Conservation (phyloP, 2,113 vertebrate genomes). For the Scalopus aquaticus region DNA sequence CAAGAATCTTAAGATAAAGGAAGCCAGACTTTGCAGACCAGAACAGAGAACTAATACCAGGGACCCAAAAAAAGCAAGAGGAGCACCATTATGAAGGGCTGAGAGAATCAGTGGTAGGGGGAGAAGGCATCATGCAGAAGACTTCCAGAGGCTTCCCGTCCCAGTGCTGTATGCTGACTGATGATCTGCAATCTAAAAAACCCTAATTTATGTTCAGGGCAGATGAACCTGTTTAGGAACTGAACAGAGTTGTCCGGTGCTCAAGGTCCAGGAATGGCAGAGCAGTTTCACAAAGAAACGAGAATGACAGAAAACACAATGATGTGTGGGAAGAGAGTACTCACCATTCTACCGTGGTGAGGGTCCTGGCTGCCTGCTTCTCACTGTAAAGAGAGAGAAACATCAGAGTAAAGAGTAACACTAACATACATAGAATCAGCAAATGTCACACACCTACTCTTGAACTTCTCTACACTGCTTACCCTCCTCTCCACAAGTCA, state of each 20-base stretch:
- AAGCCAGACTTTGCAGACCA: conserved; percentile 5
- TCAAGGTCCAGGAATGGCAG: conserved; percentile 9
- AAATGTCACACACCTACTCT: neutral
- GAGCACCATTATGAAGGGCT: neutral
- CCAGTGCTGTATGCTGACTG: neutral
- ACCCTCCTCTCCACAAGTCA: conserved; percentile 19
- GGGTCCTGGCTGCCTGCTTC: conserved; percentile 67
- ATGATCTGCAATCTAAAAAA: conserved; percentile 43
- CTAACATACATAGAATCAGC: conserved; percentile 26
- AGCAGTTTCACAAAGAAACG: conserved; percentile 17
- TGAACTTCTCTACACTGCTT: neutral
- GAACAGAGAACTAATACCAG: neutral
- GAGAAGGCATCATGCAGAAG: neutral
- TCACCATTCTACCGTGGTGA: conserved; percentile 80
- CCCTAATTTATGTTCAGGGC: conserved; percentile 10
- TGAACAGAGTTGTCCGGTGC: conserved; percentile 38
- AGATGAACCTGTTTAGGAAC: conserved; percentile 24
- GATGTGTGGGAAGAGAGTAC: conserved; percentile 53
- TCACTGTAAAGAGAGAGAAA: conserved; percentile 62
- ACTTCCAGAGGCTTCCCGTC: neutral
- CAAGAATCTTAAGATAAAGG: conserved; percentile 25
- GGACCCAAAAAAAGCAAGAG: conserved; percentile 19
- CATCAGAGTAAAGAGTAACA: neutral
- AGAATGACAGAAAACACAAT: neutral
- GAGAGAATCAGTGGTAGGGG: neutral